A percentile compares a stretch with the other conserved stretches of the same genome.
phyloP scores from a whole-genome alignment of 2,888 invertebrate species.

The Cacoxenus indagator region DNA sequence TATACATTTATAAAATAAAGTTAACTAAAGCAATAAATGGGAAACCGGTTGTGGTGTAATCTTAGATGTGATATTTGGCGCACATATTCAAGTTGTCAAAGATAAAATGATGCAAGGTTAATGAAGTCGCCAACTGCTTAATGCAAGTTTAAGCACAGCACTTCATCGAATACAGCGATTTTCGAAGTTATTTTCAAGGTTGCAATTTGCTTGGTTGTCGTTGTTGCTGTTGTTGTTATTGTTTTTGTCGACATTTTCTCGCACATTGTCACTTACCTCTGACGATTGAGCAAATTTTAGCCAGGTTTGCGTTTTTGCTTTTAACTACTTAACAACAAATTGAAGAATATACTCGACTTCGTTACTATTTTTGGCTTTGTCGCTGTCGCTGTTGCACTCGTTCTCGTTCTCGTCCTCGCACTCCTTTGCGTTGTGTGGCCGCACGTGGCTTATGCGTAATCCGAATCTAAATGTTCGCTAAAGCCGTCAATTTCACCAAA shows the following conservation, averaged over 20 bases:
- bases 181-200: no score
- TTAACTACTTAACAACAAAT: neutral
- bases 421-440: neutral
- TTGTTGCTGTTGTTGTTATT: conserved; percentile 28
- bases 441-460: conserved; percentile 41
- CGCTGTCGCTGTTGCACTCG: no score
- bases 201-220: no score
- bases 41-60: no score
- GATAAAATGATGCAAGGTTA: no score
- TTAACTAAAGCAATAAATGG: no score
- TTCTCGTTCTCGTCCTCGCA: neutral
- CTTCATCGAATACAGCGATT: no score
- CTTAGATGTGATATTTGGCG: no score
- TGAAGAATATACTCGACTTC: neutral
- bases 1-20: no score
- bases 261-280: conserved; percentile 55
- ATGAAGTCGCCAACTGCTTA: no score
- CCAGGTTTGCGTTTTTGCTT: conserved; percentile 59
- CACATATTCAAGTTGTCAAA: no score
- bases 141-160: no score
- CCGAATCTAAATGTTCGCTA: conserved; percentile 54
- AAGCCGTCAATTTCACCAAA: conserved; percentile 60
- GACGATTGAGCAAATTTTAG: conserved; percentile 66
- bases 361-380: neutral
- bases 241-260: conserved; percentile 8